These are phyloP conservation scores for Caenorhabditis sp. DNA, from an alignment of 2,888 invertebrate genomes.

Conservation along the genomic window DNA sequence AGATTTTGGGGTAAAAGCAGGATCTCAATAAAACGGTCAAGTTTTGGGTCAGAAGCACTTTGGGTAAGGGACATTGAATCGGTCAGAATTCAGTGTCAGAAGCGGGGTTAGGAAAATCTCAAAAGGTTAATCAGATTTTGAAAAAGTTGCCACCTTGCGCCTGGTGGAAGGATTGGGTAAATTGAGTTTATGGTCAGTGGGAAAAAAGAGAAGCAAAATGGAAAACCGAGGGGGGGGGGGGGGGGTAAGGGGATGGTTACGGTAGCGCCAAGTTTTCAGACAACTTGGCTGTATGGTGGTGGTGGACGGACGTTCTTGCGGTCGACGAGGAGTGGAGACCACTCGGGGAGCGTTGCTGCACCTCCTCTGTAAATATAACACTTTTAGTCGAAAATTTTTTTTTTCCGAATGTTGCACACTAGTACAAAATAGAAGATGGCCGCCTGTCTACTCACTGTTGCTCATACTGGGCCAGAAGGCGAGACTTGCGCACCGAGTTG, in stretches of 20 bases:
- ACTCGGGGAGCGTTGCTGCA: constrained; percentile 54
- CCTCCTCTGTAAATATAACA: constrained; percentile 52
- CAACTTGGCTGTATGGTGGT: constrained; percentile 69
- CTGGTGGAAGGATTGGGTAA: not conserved
- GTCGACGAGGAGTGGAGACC: constrained; percentile 64
- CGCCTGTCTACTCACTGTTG: constrained; percentile 44
- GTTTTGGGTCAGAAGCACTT: too few species aligned
- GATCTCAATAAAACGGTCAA: too few species aligned
- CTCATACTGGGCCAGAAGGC: constrained; percentile 45
- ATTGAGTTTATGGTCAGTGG: constrained; percentile 6
- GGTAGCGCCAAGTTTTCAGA: constrained; percentile 38
- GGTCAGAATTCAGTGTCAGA: too few species aligned
- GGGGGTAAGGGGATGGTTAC: not conserved
- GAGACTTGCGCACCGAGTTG: constrained; percentile 27
- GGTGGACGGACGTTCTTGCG: constrained; percentile 63
- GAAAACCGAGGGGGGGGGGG: not conserved
- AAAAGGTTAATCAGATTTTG: not conserved
- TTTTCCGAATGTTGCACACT: not conserved
- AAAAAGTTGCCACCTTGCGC: constrained; percentile 16
- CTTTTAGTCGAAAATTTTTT: too few species aligned
- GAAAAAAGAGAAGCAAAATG: not conserved
- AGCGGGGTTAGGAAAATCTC: too few species aligned
- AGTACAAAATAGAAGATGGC: not conserved
- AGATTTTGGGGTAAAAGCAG: too few species aligned
- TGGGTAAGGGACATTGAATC: too few species aligned